A percentile compares a stretch with the other conserved stretches of the same genome.
Evolutionary conservation across 2,797 vertebrate species (phyloP).

Genomic region (Mus caroli): DNA sequence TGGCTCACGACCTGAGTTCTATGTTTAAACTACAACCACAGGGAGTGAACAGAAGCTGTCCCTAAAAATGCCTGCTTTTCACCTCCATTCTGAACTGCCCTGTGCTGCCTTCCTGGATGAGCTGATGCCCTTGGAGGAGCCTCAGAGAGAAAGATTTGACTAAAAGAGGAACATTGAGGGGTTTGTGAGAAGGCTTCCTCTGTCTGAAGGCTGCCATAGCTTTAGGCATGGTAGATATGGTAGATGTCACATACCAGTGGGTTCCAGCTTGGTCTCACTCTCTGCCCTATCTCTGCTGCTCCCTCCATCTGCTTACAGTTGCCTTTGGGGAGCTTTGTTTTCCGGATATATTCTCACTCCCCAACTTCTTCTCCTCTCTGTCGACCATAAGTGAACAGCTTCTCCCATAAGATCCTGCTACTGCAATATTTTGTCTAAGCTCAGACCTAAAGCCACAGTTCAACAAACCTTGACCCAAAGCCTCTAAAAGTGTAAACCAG

Average conservation of each 20-base stretch:
- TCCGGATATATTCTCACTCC: neutral
- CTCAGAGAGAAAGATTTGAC: neutral
- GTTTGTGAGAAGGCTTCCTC: neutral
- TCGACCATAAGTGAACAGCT: neutral
- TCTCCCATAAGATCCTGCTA: neutral
- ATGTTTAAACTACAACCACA: neutral
- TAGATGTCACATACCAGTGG: accelerated
- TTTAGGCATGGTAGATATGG: too few species aligned
- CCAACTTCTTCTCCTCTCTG: neutral
- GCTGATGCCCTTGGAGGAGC: neutral
- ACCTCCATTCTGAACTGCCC: neutral
- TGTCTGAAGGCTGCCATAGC: neutral
- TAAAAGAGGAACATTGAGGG: neutral
- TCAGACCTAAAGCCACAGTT: neutral
- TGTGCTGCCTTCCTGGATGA: neutral
- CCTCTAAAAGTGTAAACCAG: neutral
- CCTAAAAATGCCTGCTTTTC: neutral
- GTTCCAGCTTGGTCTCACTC: neutral
- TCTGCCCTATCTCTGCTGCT: neutral
- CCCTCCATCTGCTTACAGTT: neutral
- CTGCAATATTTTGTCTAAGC: neutral
- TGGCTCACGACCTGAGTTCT: neutral
- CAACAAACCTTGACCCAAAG: neutral
- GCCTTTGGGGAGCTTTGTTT: neutral
- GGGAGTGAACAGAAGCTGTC: neutral